Base-by-base conservation (phyloP, 92 coral and sea anemone genomes). In the Montipora capitata region DNA sequence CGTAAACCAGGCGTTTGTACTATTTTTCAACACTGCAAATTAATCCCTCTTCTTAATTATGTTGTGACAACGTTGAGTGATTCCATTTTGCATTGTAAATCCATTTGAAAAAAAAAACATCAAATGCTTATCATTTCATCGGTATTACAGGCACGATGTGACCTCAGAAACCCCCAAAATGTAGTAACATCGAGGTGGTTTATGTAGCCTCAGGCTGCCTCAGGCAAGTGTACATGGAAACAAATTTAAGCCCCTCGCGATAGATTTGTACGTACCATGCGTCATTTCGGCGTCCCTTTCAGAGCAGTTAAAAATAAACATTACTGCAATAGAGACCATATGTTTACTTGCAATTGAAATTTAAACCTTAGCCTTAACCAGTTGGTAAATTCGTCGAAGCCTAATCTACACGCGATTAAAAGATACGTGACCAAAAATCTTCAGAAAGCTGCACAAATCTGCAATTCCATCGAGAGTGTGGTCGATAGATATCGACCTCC, bases 401-500 rank as follows among this genome's bases (percentile, higher is more conserved):
- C 54, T 7, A 9, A 51, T 67, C 35, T 39, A 18, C 17, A 40
- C 45, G 6, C 77, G 57, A 70, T 49, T 45, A 39, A 48, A 35
- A 81, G 57, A 81, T 81, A 81, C 52, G 10, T 68, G 52, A 81
- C 77, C 85, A 69, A 52, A 27, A 81, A 68, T 68, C 85, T 74
- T 51, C 77, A 49, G 51, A 58, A 64, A 79, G 67, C 51, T 80
- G 39, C 85, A 66, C 16, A 68, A 67, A 51, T 11, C 75, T 13
- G 67, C 52, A 68, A 77, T 48, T 48, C 20, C 68, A 40, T 69
- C 18, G 76, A 38, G 65, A 38, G 67, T 15, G 67, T 68, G 11
- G 56, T 66, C 48, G 85, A 40, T 16, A 80, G 76, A 67, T 80
- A 49, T 40, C 76, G 67, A 48, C 45, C 15, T 66, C 77, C 49